Evolutionary conservation across 2,797 vertebrate genomes (phyloP), one percentile per base, ranked within the genome.

Genomic region (Microcaecilia unicolor): DNA sequence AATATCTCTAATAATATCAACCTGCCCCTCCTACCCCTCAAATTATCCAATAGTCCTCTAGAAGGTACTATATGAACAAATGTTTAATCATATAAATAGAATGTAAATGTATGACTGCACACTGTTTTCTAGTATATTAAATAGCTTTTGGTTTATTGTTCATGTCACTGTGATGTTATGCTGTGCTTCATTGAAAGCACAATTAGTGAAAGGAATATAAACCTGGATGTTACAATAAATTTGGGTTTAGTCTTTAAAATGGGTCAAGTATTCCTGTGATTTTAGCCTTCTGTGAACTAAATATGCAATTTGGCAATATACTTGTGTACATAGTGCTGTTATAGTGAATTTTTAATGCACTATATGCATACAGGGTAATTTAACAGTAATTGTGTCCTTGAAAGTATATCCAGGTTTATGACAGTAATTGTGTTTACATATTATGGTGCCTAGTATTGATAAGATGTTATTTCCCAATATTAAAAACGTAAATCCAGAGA

Each of bases 381-480:
- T 58, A 19, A 18, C 39, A 32, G 45, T 40, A 21, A 45, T 25
- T 81, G 76, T 81, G 64, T 80, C 59, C 53, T 67, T 51, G 50
- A 68, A 74, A 64, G 64, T 62, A 64, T 64, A 60, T 83, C 87
- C 87, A 90, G 90, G 89, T 92, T 93, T 90, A 88, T 92, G 86
- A 83, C 72, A 75, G 80, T 82, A 71, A 70, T 78, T 72, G 83
- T 88, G 85, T 93, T 94, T 91, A 96, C 91, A 93, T 90, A 88
- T 89, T 92, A 86, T 89, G 90, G 92, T 94, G 92, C 92, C 89
- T 97, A 86, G 81, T 90, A 86, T 80, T 78, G 75, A 81, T 69
- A 76, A 85, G 62, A 82, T 84, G 77, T 86, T 80, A 76, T 89
- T 82, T 87, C 78, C 76, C 76, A 87, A 85, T 81, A 92, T 91